Evolutionary conservation across 2,888 invertebrate species (phyloP), one percentile per base, ranked within the genome.

Genomic region (Eremobia ochroleuca): DNA sequence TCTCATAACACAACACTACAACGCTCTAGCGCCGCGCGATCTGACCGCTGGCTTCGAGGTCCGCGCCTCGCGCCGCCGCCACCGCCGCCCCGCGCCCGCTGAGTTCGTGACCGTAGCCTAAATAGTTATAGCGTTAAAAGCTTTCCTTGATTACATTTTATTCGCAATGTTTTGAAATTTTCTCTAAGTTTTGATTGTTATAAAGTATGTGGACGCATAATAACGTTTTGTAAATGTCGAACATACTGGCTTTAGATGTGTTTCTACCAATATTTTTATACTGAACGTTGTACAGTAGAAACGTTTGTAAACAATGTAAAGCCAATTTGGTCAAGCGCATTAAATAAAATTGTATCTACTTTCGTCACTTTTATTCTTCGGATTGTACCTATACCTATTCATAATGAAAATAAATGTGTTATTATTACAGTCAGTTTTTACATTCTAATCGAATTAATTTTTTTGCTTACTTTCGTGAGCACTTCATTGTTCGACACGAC

Each of bases 391-490:
- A 92, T 94, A 61, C 59, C 34, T 68, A 93, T 94, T 94, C 91
- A 92, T 92, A 94, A 92, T 92, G 88, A 93, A 87, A 94, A 93
- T 93, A 94, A 94, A 94, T 93, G 92, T 94, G 92, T 92, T 94
- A 94, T 92, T 94, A 93, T 90, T 90, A 89, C 85, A 86, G 87
- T 77, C 79, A 66, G 77, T 87, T 73, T 82, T 77, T 82, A 79
- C 83, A 81, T 88, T 89, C 86, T 88, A 90, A 91, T 90, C 90
- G 90, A 90, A 92, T 92, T 92, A 90, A 87, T 89, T 93, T 92
- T 92, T 93, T 93, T 92, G 88, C 89, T 87, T 83, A 84, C 71
- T 82, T 82, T 82, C 62, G 69, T 75, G 81, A 85, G 85, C 81
- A 87, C 89, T 91, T 92, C 90, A 91, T 93, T 94, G 93, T 93